phyloP scores from a whole-genome alignment of 2,113 vertebrate genomes.

The Cyprinodon brontotheroides region DNA sequence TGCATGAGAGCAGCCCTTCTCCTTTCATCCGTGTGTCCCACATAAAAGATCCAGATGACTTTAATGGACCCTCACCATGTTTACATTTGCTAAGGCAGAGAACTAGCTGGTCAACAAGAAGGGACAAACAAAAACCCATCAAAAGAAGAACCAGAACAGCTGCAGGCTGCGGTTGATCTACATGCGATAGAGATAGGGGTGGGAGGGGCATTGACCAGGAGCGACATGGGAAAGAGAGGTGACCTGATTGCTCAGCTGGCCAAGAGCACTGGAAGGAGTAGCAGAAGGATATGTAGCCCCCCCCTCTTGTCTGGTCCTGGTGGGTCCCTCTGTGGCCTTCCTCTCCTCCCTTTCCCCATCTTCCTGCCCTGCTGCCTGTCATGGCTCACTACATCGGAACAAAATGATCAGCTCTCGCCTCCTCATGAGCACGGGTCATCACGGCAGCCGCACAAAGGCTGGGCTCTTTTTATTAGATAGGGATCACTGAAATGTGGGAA shows the following conservation, averaged over 20 bases:
- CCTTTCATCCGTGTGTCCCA: conserved; percentile 21
- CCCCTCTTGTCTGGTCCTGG: conserved; percentile 55
- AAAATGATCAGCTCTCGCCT: conserved; percentile 76
- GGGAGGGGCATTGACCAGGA: conserved; percentile 69
- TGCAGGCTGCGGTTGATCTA: conserved; percentile 60
- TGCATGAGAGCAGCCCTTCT: conserved; percentile 38
- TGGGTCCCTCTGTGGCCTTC: conserved; percentile 66
- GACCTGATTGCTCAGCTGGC: conserved; percentile 81
- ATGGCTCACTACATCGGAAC: conserved; percentile 75
- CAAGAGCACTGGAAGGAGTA: conserved; percentile 73
- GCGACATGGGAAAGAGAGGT: conserved; percentile 75
- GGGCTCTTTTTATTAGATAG: conserved; percentile 66
- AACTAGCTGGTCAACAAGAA: conserved; percentile 54
- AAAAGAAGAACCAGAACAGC: conserved; percentile 67
- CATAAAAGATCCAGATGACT: conserved; percentile 30
- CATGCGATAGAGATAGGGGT: conserved; percentile 35
- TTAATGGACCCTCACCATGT: conserved; percentile 49
- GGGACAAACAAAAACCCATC: conserved; percentile 61
- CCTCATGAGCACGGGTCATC: conserved; percentile 72
- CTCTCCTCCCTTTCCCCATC: conserved; percentile 40
- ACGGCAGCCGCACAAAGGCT: conserved; percentile 58
- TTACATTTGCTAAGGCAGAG: conserved; percentile 59
- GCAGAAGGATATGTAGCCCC: conserved; percentile 68
- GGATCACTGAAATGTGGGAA: conserved; percentile 62
- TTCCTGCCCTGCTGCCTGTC: conserved; percentile 73